A percentile compares a stretch with the other conserved stretches of the same genome.
Evolutionary conservation across 1,140 invertebrate genomes (phyloP).

Genomic region (Brachionus asplanchnoidis): DNA sequence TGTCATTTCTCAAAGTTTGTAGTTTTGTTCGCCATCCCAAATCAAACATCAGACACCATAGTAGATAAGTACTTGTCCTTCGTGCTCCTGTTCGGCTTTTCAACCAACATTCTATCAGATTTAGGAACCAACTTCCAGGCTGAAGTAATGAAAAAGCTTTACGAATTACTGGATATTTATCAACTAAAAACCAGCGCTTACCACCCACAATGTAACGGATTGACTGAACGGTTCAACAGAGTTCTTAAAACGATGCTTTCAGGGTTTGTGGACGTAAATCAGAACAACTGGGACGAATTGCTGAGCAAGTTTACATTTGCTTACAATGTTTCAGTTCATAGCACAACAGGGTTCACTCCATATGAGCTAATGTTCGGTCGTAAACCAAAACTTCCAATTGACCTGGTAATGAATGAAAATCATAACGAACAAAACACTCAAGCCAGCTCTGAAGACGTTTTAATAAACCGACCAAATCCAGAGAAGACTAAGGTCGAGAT

Average conservation of each 20-base stretch:
- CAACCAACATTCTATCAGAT: conserved; percentile 50
- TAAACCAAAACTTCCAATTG: no score
- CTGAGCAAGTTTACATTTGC: neutral
- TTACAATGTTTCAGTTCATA: neutral
- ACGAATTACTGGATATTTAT: conserved; percentile 42
- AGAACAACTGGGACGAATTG: neutral
- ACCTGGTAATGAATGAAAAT: no score
- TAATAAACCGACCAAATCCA: neutral
- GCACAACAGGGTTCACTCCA: neutral
- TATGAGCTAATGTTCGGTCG: neutral
- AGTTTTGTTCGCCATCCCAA: conserved; percentile 50
- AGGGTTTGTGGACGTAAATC: neutral
- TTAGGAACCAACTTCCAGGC: conserved; percentile 47
- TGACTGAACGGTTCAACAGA: conserved; percentile 35
- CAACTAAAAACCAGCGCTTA: conserved; percentile 45
- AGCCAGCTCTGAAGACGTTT: no score
- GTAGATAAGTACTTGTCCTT: conserved; percentile 49
- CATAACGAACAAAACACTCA: neutral
- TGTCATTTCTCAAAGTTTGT: conserved; percentile 56
- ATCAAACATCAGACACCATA: conserved; percentile 52
- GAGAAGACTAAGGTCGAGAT: neutral
- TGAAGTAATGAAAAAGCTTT: conserved; percentile 43
- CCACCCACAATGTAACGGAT: conserved; percentile 46
- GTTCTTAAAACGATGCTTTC: neutral
- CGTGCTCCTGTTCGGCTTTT: conserved; percentile 50